Conservation (phyloP, 2,113 vertebrate species). For the Chaetodon trifascialis region DNA sequence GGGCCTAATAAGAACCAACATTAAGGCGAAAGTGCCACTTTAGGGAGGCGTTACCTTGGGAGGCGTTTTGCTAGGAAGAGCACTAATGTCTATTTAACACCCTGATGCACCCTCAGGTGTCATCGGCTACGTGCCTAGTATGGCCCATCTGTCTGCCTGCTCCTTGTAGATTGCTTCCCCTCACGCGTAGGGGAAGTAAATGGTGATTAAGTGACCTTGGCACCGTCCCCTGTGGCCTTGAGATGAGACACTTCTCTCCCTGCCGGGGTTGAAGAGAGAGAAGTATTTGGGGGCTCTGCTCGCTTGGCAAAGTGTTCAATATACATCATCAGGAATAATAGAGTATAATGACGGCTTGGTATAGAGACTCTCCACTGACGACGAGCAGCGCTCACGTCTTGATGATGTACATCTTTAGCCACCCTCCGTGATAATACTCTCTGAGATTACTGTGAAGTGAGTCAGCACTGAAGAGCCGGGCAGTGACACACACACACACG, state of each 20-base stretch:
- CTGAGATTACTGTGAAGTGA: constrained; percentile 60
- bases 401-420: constrained; percentile 63
- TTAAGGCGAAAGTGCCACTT: constrained; percentile 66
- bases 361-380: constrained; percentile 39
- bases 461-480: constrained; percentile 42
- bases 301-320: constrained; percentile 64
- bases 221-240: constrained; percentile 65
- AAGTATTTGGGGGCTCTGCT: constrained; percentile 42
- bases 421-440: constrained; percentile 62
- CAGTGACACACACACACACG: constrained; percentile 34
- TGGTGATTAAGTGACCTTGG: constrained; percentile 82
- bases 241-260: constrained; percentile 60
- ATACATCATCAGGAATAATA: constrained; percentile 75
- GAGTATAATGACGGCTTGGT: constrained; percentile 60
- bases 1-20: constrained; percentile 43
- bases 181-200: constrained; percentile 72
- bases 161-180: constrained; percentile 67
- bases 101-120: constrained; percentile 71
- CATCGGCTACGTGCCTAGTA: constrained; percentile 60
- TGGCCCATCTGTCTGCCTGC: constrained; percentile 74
- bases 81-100: constrained; percentile 82
- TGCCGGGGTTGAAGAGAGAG: constrained; percentile 10
- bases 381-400: constrained; percentile 48
- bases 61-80: constrained; percentile 67
- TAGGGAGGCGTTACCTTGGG: constrained; percentile 71